Evolutionary conservation across 2,888 invertebrate genomes (phyloP).

Genomic region (Xanthia togata): DNA sequence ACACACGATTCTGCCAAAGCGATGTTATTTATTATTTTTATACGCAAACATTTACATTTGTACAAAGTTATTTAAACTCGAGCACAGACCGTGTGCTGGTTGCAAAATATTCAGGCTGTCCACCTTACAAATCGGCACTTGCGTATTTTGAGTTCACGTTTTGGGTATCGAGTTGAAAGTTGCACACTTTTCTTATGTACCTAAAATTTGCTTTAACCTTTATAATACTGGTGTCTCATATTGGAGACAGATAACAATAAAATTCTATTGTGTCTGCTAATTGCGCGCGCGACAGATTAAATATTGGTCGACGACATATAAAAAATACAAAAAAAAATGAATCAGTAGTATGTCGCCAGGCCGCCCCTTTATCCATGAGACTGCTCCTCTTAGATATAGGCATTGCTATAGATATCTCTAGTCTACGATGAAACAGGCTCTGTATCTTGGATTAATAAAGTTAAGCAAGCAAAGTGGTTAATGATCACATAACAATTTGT

Average conservation of each 20-base stretch:
- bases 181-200: conserved; percentile 88
- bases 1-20: conserved; percentile 82
- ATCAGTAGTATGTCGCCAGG: conserved; percentile 80
- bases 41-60: conserved; percentile 85
- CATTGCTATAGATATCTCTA: conserved; percentile 75
- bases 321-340: conserved; percentile 80
- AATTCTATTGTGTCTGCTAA: too few species aligned
- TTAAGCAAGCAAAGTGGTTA: conserved; percentile 84
- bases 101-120: conserved; percentile 82
- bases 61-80: conserved; percentile 86
- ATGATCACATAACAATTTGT: conserved; percentile 76
- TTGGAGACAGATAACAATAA: too few species aligned
- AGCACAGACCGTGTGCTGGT: conserved; percentile 84
- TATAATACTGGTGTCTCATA: too few species aligned
- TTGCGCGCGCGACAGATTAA: too few species aligned
- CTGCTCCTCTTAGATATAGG: conserved; percentile 87
- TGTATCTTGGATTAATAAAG: conserved; percentile 86
- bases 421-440: conserved; percentile 82
- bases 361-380: conserved; percentile 82
- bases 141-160: conserved; percentile 89
- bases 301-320: conserved; percentile 80
- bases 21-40: conserved; percentile 89
- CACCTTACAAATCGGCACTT: conserved; percentile 70
- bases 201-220: conserved; percentile 78
- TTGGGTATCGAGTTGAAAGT: conserved; percentile 85